Evolutionary conservation across 2,113 vertebrate genomes (phyloP), one percentile per base, ranked within the genome.

Genomic region (Nothoprocta pentlandii): DNA sequence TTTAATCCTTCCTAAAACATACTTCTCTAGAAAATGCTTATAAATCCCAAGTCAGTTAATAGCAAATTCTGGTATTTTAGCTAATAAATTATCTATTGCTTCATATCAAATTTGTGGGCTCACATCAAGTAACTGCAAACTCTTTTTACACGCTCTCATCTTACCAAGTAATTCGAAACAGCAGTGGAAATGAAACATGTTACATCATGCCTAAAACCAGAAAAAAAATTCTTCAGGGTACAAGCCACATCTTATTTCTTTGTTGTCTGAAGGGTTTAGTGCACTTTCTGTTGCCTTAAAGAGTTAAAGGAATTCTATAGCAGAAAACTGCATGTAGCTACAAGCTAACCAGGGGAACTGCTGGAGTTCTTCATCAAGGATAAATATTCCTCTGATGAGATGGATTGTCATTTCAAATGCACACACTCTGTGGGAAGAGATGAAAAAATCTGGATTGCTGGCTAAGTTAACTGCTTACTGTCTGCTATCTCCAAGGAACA

Each of bases 161-260:
- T 36, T 79, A 93, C 42, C 20, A 81, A 78, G 66, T 71, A 70
- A 93, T 56, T 90, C 85, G 67, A 42, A 88, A 61, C 10, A 92
- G 47, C 51, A 81, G 5, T 64, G 44, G 58, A 92, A 93, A 68
- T 25, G 46, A 84, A 92, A 80, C 94, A 77, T 94, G 89, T 90
- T 87, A 59, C 34, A 95, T 95, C 96, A 90, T 17, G 90, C 32
- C 64, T 89, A 85, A 92, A 96, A 90, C 23, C 14, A 80, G 75
- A 30, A 84, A 89, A 86, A 80, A 51, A 53, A 25, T 6, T 87
- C 75, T 75, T 78, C 47, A n/a, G 36, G 75, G 79, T 56, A 95
- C 68, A 92, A 86, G 84, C 53, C 85, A 68, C 71, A 69, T 77
- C 71, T 89, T 66, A 51, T 4, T 85, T 44, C 85, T 94, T 94